Base-by-base conservation (phyloP, 2,888 invertebrate genomes). In the Plutella xylostella region DNA sequence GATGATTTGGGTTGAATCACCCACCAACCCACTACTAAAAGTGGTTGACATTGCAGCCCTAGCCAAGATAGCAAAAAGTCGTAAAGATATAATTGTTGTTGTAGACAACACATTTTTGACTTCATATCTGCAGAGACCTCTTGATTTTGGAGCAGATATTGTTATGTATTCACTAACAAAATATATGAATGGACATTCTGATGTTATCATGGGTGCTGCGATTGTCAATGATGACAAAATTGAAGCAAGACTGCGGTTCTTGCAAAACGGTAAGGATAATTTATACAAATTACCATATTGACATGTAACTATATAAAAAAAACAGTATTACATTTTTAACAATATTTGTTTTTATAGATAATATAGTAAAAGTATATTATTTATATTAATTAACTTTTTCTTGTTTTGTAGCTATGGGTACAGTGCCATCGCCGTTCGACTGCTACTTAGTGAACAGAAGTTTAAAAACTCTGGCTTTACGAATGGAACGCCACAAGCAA, bases 121-220 rank as follows among this genome's bases (percentile, higher is more conserved):
- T 1, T 88, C 95, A 1, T 96, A 95, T 64, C 91, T 94, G 53
- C 96, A 98, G 91, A 87, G 91, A 48, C 98, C 98, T 1, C 72
- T 99, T 45, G 89, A 90, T 19, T 85, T 97, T 28, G 98, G 98
- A 1, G 97, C 95, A 1, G 97, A 99, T 70, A 80, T 98, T 45
- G 92, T 91, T 2, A 80, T 94, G 57, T 97, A 98, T 74, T 98
- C 98, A 0, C 64, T 97, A 45, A 97, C 97, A 0, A 99, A 99
- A 76, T 99, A 98, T 68, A 94, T 99, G 90, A 99, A 99, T 74
- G 98, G 98, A 0, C 98, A 99, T 76, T 91, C 95, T 1, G 98
- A 99, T 79, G 93, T 97, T 17, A 90, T 98, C 5, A 98, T 99
- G 98, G 98, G 98, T 2, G 92, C 94, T 14, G 88, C 91, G 6